Evolutionary conservation across 2,888 invertebrate species (phyloP).

Genomic region (Cinara cedri): DNA sequence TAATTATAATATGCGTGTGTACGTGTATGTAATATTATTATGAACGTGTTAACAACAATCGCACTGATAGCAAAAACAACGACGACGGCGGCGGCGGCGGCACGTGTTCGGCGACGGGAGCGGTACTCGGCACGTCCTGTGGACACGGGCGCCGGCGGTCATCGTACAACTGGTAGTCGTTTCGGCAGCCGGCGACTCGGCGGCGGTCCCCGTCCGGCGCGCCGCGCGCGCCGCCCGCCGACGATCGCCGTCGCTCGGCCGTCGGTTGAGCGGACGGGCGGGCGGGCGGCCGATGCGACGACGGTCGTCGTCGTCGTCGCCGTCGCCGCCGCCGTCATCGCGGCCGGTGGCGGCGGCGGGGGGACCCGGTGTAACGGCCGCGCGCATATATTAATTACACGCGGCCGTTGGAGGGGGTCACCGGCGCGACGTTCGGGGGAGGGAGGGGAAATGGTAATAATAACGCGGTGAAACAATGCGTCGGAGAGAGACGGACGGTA

Average conservation of each 20-base stretch:
- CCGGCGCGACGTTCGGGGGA: not conserved
- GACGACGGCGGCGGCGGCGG: conserved; percentile 35
- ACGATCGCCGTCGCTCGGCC: conserved; percentile 17
- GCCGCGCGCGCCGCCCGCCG: conserved; percentile 32
- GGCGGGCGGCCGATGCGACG: conserved; percentile 15
- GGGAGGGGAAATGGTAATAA: not conserved
- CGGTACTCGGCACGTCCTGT: conserved; percentile 56
- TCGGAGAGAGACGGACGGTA: conserved; percentile 11
- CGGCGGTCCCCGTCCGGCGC: conserved; percentile 40
- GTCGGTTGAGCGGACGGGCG: conserved; percentile 7
- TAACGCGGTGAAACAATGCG: conserved; percentile 44
- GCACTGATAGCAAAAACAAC: conserved; percentile 23
- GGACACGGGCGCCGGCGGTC: conserved; percentile 56
- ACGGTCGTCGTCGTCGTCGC: conserved; percentile 7
- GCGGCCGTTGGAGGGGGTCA: not conserved
- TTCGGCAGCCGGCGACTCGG: conserved; percentile 57
- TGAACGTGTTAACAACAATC: not conserved
- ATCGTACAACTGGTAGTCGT: conserved; percentile 57
- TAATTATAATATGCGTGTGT: not conserved
- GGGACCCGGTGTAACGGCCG: conserved; percentile 48
- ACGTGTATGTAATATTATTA: not conserved
- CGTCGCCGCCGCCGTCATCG: not conserved
- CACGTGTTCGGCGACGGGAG: conserved; percentile 56
- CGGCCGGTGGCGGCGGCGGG: not conserved
- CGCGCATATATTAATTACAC: conserved; percentile 56